phyloP scores from a whole-genome alignment of 2,797 vertebrate species.

The Rhinophrynus dorsalis region DNA sequence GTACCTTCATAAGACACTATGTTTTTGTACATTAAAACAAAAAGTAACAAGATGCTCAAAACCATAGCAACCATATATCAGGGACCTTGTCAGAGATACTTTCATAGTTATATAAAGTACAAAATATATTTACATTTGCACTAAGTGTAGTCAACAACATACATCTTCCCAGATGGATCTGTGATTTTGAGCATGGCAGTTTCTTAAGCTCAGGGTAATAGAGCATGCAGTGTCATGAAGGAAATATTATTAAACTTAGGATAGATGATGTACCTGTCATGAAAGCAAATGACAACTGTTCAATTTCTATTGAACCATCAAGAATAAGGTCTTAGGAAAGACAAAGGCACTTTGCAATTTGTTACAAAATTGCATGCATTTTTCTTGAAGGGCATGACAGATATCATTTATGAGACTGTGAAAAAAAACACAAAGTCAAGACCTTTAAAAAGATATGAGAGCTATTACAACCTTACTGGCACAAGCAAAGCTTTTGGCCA shows the following conservation, averaged over 20 bases:
- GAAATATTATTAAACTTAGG: slow-evolving; percentile 19
- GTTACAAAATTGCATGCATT: slow-evolving; percentile 33
- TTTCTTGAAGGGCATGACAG: slow-evolving; percentile 33
- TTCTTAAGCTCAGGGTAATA: slow-evolving; percentile 24
- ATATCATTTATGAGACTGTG: slow-evolving; percentile 22
- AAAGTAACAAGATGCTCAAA: no score
- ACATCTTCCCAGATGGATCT: slow-evolving; percentile 14
- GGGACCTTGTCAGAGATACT: no score
- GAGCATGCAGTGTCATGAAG: slow-evolving; percentile 15
- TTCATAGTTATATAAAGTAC: background rate
- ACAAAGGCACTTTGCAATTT: slow-evolving; percentile 32
- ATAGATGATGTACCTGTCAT: slow-evolving; percentile 43
- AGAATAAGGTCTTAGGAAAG: slow-evolving; percentile 25
- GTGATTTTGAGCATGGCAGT: slow-evolving; percentile 1
- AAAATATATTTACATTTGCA: background rate
- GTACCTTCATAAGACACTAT: no score
- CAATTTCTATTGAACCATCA: slow-evolving; percentile 31
- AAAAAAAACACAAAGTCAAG: slow-evolving; percentile 15
- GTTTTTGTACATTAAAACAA: no score
- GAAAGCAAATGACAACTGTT: slow-evolving; percentile 20
- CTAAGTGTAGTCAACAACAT: slow-evolving; percentile 11
- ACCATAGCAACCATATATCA: no score
- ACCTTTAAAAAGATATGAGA: slow-evolving; percentile 15
- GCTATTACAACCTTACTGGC: slow-evolving; percentile 15
- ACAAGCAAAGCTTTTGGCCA: background rate